These are phyloP conservation scores for Alectura lathami DNA, from an alignment of 2,113 vertebrate species.

Conservation along the genomic window DNA sequence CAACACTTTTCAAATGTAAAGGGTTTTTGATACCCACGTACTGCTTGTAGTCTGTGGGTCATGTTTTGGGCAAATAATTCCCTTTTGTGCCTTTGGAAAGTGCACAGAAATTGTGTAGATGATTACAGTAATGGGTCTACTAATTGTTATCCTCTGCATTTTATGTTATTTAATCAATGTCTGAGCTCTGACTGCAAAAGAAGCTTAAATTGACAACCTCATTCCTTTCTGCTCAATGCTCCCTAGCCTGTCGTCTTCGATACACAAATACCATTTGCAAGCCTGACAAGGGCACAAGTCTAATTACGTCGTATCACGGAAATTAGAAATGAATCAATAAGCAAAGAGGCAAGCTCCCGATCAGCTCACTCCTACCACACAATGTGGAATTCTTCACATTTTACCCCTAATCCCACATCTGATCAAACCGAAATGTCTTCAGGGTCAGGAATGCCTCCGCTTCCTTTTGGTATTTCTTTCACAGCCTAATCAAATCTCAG, in stretches of 20 bases:
- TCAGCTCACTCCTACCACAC: not conserved
- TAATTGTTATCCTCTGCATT: conserved; percentile 22
- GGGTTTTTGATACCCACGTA: not conserved
- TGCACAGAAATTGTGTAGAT: not conserved
- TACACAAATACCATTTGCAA: not conserved
- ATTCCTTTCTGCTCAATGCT: not conserved
- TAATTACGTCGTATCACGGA: not conserved
- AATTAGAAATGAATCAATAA: conserved; percentile 41
- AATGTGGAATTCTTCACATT: conserved; percentile 42
- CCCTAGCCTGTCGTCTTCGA: not conserved
- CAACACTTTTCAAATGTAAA: not conserved
- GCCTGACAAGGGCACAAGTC: not conserved
- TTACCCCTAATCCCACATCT: conserved; percentile 11
- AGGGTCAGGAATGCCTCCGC: not conserved
- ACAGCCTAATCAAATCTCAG: not conserved
- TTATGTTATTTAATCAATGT: conserved; percentile 12
- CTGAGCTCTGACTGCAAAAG: conserved; percentile 8
- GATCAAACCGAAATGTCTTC: conserved; percentile 42
- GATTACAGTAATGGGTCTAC: not conserved
- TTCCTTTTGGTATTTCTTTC: conserved; percentile 5
- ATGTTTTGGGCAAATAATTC: not conserved
- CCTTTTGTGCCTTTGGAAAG: not conserved
- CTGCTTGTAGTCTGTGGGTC: not conserved
- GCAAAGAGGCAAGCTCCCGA: not conserved
- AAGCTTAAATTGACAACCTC: not conserved